Evolutionary conservation across 1,140 invertebrate species (phyloP), one percentile per base, ranked within the genome.

Genomic region (Tyrophagus putrescentiae): DNA sequence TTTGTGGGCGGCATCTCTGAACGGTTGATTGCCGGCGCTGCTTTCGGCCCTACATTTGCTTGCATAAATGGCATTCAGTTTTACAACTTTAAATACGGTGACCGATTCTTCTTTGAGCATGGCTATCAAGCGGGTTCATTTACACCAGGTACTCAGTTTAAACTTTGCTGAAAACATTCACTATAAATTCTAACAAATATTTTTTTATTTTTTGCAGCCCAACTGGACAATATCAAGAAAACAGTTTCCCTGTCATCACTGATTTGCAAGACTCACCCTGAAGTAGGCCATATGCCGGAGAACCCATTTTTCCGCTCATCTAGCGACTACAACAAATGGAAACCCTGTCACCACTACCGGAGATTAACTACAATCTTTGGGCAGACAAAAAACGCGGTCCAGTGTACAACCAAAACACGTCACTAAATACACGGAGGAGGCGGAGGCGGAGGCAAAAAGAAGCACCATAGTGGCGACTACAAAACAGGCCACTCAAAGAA

Each of bases 31-130:
- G 59, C 68, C 4, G 77, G 73, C 32, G 91, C 88, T 7, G 71
- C 94, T 0, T 85, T 96, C 0, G 93, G 93, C 6, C 92, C 93
- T 0, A 97, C 92, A 0, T 87, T 96, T 69, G 90, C 89, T 25
- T 97, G 93, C 68, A 90, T 98, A 60, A 87, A 97, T 65, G 91
- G 85, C 31, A 86, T 90, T 60, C 91, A 96, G 73, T 96, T 97
- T 75, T 75, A 84, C 62, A 85, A 90, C 69, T 74, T 90, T 25
- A 81, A 89, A 62, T 67, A 72, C 62, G 79, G 77, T 27, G 77
- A 79, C 64, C 60, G 75, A 57, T 76, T 71, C 60, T 76, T 68
- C 67, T 75, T 72, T 60, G 72, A 73, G 57, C 67, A 68, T 34
- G 66, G 67, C 18, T 72, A 73, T 32, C 72, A 77, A 65, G 66